Conservation (phyloP, 53 echinoderm and acorn worm genomes). For the Crossaster papposus region DNA sequence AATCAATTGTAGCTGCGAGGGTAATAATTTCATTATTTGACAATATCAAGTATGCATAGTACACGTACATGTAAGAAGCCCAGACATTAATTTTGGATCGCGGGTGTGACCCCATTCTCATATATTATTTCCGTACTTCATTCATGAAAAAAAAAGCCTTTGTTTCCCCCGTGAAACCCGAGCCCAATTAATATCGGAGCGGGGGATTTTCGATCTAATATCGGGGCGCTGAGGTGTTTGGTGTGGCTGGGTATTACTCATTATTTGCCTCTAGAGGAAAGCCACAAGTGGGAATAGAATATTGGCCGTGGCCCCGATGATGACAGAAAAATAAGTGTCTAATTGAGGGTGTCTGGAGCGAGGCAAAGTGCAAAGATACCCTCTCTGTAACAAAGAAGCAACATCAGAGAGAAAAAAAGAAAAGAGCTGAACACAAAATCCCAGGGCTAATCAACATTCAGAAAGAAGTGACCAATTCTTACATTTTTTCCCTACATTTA, state of each 20-base stretch:
- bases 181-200: slow-evolving; percentile 53
- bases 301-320: slow-evolving; percentile 40
- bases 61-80: too few relatives aligned
- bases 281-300: slow-evolving; percentile 64
- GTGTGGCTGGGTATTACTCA: slow-evolving; percentile 47
- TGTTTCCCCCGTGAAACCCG: slow-evolving; percentile 33
- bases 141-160: slow-evolving; percentile 40
- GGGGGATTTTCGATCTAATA: slow-evolving; percentile 18
- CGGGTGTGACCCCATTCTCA: neutral
- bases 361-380: slow-evolving; percentile 29
- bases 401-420: neutral
- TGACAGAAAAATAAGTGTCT: slow-evolving; percentile 30
- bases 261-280: slow-evolving; percentile 51
- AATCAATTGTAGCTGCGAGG: neutral
- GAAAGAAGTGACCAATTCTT: neutral
- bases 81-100: neutral
- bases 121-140: slow-evolving; percentile 15
- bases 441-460: neutral
- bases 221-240: slow-evolving; percentile 22
- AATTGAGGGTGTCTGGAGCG: slow-evolving; percentile 27
- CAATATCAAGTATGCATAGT: neutral
- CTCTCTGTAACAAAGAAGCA: slow-evolving; percentile 24
- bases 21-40: neutral
- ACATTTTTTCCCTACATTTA: too few relatives aligned
- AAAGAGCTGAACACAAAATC: neutral